A percentile compares a stretch with the other conserved stretches of the same genome.
Conservation (phyloP, 2,113 vertebrate genomes). For the Atrichornis clamosus region DNA sequence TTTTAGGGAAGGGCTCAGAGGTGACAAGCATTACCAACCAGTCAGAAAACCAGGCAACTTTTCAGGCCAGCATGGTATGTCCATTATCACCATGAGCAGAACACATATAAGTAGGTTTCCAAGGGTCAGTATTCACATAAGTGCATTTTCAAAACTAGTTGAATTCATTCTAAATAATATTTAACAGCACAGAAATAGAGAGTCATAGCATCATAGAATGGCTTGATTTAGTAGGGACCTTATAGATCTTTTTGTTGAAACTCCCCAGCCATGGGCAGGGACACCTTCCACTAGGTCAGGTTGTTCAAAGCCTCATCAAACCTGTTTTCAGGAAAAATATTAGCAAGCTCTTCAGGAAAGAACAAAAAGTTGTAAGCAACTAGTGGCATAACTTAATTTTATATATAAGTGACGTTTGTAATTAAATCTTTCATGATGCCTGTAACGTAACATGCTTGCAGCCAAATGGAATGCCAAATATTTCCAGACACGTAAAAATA, state of each 20-base stretch:
- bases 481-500: neutral
- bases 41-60: neutral
- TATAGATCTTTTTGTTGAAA: neutral
- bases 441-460: neutral
- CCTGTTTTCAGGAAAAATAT: neutral
- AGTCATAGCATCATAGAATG: neutral
- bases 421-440: neutral
- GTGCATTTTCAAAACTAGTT: neutral
- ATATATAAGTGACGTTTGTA: neutral
- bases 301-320: neutral
- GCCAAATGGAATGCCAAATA: neutral
- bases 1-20: neutral
- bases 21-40: neutral
- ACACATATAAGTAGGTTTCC: neutral
- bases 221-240: neutral
- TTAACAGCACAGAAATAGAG: neutral
- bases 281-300: neutral
- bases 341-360: neutral
- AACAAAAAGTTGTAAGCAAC: neutral
- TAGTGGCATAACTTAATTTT: neutral
- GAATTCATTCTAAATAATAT: neutral
- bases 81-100: accelerated
- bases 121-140: neutral
- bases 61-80: neutral
- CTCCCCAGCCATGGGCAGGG: accelerated